Evolutionary conservation across 2,888 invertebrate genomes (phyloP).

Genomic region (Subacronicta megacephala): DNA sequence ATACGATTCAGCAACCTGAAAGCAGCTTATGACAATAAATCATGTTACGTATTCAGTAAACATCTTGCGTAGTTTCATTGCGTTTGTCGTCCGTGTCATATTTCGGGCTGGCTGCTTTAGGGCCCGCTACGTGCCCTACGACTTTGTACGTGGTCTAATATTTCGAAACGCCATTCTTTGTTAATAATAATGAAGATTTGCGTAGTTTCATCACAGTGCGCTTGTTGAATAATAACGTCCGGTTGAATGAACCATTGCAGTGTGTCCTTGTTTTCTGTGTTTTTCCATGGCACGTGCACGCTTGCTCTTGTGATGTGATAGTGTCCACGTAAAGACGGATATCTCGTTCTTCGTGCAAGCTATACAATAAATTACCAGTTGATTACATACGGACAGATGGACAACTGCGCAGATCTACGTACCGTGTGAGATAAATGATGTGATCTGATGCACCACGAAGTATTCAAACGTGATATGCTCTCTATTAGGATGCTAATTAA

Average conservation of each 20-base stretch:
- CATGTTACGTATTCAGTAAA: constrained; percentile 47
- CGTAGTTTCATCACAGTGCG: constrained; percentile 86
- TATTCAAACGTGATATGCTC: constrained; percentile 39
- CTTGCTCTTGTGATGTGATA: constrained; percentile 55
- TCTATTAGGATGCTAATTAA: constrained; percentile 32
- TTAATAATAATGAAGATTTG: constrained; percentile 86
- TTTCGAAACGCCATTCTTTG: constrained; percentile 83
- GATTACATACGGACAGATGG: constrained; percentile 62
- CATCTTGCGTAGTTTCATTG: constrained; percentile 37
- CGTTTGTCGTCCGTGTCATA: constrained; percentile 53
- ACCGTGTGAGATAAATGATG: constrained; percentile 28
- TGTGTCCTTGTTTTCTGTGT: constrained; percentile 89
- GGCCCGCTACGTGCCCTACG: constrained; percentile 71
- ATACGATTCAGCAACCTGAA: constrained; percentile 39
- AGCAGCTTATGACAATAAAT: constrained; percentile 50
- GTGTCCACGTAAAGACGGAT: constrained; percentile 64
- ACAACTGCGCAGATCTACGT: constrained; percentile 70
- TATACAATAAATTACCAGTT: constrained; percentile 70
- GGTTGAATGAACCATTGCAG: constrained; percentile 89
- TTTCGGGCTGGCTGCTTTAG: constrained; percentile 64
- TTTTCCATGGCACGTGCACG: constrained; percentile 86
- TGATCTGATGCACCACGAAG: constrained; percentile 35
- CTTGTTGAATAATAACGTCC: constrained; percentile 87
- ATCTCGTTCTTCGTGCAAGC: constrained; percentile 72
- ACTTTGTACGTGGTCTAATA: constrained; percentile 72